A percentile compares a stretch with the other conserved stretches of the same genome.
Evolutionary conservation across 1,140 invertebrate species (phyloP).

Genomic region (Lepeophtheirus salmonis): DNA sequence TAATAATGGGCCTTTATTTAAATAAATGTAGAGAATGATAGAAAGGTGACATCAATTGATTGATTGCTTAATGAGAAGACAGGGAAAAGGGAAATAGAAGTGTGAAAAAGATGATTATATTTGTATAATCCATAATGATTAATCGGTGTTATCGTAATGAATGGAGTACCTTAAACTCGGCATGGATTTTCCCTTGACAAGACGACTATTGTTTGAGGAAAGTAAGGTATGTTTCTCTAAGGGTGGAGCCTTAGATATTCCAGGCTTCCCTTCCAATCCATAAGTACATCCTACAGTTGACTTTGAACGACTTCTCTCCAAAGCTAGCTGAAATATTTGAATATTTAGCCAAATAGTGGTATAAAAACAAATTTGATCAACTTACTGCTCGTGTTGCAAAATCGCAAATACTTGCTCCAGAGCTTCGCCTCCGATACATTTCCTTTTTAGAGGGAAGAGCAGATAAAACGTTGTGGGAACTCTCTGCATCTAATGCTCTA

Average conservation of each 20-base stretch:
- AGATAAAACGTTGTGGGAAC: background rate
- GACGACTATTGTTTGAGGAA: constrained; percentile 29
- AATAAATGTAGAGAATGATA: too few species aligned
- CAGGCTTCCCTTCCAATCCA: background rate
- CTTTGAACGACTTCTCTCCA: background rate
- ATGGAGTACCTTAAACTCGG: constrained; percentile 81
- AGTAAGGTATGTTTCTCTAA: background rate
- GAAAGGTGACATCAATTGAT: too few species aligned
- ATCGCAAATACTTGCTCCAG: background rate
- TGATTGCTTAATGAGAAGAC: too few species aligned
- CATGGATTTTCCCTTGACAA: constrained; percentile 85
- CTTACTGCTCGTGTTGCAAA: background rate
- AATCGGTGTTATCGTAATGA: too few species aligned
- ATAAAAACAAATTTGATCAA: background rate
- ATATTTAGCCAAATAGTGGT: background rate
- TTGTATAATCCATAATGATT: constrained; percentile 11
- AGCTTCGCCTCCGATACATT: background rate
- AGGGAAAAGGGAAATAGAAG: constrained; percentile 20
- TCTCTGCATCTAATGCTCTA: constrained; percentile 46
- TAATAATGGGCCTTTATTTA: too few species aligned
- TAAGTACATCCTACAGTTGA: background rate
- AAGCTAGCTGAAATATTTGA: background rate
- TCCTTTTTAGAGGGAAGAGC: background rate
- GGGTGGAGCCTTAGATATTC: background rate
- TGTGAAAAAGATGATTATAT: constrained; percentile 1